Evolutionary conservation across 2,113 vertebrate genomes (phyloP).

Genomic region (Sander lucioperca): DNA sequence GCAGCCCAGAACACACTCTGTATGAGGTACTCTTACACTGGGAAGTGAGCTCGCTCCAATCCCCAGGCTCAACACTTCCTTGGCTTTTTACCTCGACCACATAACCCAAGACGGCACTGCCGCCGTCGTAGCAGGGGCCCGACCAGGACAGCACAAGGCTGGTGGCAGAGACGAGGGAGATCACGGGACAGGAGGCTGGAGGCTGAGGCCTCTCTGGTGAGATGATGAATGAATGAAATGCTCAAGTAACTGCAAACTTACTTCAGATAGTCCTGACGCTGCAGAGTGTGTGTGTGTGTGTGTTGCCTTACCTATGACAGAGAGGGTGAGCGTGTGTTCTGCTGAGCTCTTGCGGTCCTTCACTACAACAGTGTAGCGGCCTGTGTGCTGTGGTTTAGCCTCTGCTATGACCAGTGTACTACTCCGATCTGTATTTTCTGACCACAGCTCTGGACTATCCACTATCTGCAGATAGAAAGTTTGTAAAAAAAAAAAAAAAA

Average conservation of each 20-base stretch:
- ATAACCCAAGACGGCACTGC: constrained; percentile 83
- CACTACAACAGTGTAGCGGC: constrained; percentile 79
- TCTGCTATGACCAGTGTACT: constrained; percentile 79
- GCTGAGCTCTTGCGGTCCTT: constrained; percentile 78
- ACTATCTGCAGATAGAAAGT: constrained; percentile 66
- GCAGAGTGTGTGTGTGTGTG: background rate
- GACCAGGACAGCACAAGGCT: constrained; percentile 86
- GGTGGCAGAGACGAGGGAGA: constrained; percentile 63
- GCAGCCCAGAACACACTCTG: constrained; percentile 75
- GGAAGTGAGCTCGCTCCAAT: constrained; percentile 77
- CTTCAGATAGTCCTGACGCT: background rate
- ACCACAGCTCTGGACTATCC: constrained; percentile 72
- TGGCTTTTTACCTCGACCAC: constrained; percentile 78
- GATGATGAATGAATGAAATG: background rate
- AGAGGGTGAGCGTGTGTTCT: constrained; percentile 80
- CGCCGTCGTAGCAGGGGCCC: constrained; percentile 87
- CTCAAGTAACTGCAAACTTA: background rate
- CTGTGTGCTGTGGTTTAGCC: constrained; percentile 75
- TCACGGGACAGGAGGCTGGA: constrained; percentile 81
- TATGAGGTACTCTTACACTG: constrained; percentile 83
- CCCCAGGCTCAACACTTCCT: constrained; percentile 23
- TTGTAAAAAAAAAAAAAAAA: background rate
- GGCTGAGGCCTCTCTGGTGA: constrained; percentile 83
- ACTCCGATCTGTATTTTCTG: constrained; percentile 72
- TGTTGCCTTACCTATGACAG: constrained; percentile 80